Conservation (phyloP, 2,888 invertebrate species). For the Acanthococcus lagerstroemiae region DNA sequence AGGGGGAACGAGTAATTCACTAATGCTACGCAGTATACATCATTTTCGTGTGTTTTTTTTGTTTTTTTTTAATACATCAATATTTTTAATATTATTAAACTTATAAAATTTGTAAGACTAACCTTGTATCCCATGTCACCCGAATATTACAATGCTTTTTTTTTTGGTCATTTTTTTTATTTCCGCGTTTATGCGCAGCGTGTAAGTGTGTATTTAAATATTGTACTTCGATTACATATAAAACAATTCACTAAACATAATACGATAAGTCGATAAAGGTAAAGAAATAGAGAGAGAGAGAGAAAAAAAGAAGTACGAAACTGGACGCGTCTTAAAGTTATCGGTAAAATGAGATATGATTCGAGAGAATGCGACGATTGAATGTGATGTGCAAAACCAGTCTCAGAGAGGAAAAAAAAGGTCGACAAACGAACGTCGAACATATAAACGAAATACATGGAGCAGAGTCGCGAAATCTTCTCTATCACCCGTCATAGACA, state of each 20-base stretch:
- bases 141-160: no score
- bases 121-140: no score
- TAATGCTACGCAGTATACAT: conserved; percentile 11
- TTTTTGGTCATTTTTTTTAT: background rate
- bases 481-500: background rate
- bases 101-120: no score
- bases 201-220: no score
- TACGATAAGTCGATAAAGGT: background rate
- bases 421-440: background rate
- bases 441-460: background rate
- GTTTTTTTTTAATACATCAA: background rate
- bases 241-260: background rate
- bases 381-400: background rate
- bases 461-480: background rate
- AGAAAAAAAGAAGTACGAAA: background rate
- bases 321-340: background rate
- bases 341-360: background rate
- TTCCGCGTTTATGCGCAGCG: background rate
- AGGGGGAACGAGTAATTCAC: background rate
- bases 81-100: no score
- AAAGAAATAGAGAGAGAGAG: background rate
- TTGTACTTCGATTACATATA: background rate
- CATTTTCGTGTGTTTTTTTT: no score
- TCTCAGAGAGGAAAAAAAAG: background rate
- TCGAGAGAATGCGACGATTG: background rate